These are phyloP conservation scores for Zeugodacus cucurbitae DNA, from an alignment of 1,140 invertebrate species.

Conservation along the genomic window DNA sequence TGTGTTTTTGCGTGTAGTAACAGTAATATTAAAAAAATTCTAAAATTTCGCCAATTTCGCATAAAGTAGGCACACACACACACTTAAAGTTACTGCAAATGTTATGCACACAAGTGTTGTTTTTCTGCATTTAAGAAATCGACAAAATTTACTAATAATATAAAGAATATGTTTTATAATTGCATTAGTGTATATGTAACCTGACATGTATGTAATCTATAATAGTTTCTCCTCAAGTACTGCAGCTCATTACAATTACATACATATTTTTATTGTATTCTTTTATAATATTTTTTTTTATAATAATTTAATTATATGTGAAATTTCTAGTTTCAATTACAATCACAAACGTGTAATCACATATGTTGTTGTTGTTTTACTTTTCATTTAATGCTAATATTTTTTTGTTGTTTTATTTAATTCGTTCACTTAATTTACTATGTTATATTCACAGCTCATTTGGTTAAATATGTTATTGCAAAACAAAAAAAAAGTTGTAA, in stretches of 20 bases:
- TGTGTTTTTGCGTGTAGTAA: background rate
- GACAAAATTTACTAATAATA: too few species aligned
- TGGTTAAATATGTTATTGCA: constrained; percentile 21
- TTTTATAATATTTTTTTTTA: background rate
- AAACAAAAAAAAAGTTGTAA: constrained; percentile 1
- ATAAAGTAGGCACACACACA: too few species aligned
- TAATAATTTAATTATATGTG: background rate
- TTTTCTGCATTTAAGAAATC: too few species aligned
- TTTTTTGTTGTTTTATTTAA: background rate
- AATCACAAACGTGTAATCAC: constrained; percentile 30
- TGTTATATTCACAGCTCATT: constrained; percentile 34
- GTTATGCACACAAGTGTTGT: too few species aligned
- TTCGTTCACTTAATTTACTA: constrained; percentile 16
- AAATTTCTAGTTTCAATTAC: background rate
- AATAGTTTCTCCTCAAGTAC: too few species aligned
- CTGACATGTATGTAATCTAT: too few species aligned
- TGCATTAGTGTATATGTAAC: too few species aligned
- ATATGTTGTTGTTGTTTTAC: background rate
- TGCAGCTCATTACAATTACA: background rate
- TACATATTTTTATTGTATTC: background rate
- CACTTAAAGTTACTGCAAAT: too few species aligned
- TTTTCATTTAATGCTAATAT: too few species aligned
- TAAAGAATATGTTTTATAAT: too few species aligned
- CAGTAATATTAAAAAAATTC: too few species aligned
- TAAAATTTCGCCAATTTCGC: too few species aligned